phyloP scores from a whole-genome alignment of 2,113 vertebrate genomes.

The Elephas maximus region DNA sequence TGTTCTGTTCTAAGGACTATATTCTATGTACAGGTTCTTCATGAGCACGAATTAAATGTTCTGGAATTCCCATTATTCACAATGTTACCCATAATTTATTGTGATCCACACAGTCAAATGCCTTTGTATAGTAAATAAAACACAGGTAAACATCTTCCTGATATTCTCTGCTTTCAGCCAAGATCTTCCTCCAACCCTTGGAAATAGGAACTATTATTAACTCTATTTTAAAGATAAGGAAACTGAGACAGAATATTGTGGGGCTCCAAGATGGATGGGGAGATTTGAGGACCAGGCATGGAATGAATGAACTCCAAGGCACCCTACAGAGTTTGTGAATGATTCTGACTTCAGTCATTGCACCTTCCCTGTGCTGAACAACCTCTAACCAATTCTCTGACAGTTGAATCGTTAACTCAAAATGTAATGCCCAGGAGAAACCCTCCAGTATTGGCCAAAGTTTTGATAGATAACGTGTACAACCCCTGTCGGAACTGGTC shows the following conservation, averaged over 20 bases:
- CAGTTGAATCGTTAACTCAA: neutral
- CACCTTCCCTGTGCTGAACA: neutral
- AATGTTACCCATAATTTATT: too few relatives aligned
- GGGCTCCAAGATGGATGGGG: neutral
- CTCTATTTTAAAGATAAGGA: neutral
- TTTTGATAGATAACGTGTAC: conserved; percentile 1
- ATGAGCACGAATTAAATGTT: too few relatives aligned
- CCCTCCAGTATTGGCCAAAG: neutral
- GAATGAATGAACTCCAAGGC: neutral
- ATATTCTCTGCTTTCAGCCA: too few relatives aligned
- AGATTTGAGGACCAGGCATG: neutral
- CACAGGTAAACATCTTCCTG: too few relatives aligned
- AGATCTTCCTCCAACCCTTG: neutral
- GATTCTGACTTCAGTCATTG: neutral
- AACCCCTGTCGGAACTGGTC: neutral
- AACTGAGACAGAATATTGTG: neutral
- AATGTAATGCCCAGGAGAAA: neutral
- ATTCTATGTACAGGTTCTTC: too few relatives aligned
- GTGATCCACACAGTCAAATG: too few relatives aligned
- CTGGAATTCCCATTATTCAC: too few relatives aligned
- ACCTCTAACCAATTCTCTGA: neutral
- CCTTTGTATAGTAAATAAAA: too few relatives aligned
- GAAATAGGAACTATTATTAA: neutral
- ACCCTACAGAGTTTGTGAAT: neutral
- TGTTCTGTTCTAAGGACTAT: too few relatives aligned